Evolutionary conservation across 2,888 invertebrate species (phyloP), one percentile per base, ranked within the genome.

Genomic region (Leptopilina drosophilae): DNA sequence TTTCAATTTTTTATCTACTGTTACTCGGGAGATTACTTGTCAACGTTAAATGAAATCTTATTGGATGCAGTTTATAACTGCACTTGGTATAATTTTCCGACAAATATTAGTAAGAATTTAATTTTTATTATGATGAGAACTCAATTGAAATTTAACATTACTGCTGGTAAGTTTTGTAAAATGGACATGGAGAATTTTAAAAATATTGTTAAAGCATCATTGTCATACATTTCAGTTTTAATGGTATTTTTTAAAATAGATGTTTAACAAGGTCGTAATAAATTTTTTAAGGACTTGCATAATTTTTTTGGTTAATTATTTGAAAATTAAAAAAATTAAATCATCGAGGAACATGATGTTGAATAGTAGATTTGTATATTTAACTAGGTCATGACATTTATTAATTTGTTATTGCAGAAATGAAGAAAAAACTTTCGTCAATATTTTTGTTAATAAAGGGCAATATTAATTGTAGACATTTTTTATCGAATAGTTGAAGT

Each of bases 131-230:
- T 82, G 59, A 81, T 81, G 78, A 81, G 81, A 64, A 78, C 83
- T 2, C 53, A 26, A 73, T 26, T 73, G 14, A 53, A 53, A 33
- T 73, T 73, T 33, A 64, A 77, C 15, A 59, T 82, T 5, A 77
- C 64, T n/a, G 84, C 84, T 7, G 84, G 83, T 6, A 59, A 82
- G 26, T 81, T 84, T 77, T 83, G 77, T 56, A 64, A 40, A 9
- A 77, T 84, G 73, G 81, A 81, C 15, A 76, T 82, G 1, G 80
- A 84, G 9, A 83, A 78, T 26, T 81, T 84, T 64, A 84, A 78
- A 53, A 82, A 78, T 20, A 65, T 80, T 20, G 6, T 82, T 9
- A 83, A 84, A 33, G 80, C 81, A 1, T 82, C 83, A 12, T 76
- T 80, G 5, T 82, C 84, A 0, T 83, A 80, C 15, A 78, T 83